Base-by-base conservation (phyloP, 2,113 vertebrate genomes). In the Sinocyclocheilus anophthalmus region DNA sequence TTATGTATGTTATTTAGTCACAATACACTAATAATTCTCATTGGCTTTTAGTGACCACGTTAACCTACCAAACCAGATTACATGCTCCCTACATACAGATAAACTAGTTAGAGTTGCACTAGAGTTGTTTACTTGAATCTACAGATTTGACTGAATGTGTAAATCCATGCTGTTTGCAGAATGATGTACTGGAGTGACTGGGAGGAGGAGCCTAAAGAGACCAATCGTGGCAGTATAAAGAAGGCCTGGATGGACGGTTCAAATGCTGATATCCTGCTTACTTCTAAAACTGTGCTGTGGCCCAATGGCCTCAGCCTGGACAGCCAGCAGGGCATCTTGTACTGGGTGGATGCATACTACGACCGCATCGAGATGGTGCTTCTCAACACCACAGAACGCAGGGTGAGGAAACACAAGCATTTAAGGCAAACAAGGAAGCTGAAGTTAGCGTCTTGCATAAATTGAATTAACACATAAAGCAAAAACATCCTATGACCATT, bases 141-240 rank as follows among this genome's bases (percentile, higher is more conserved):
- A 48, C 22, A 45, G 42, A 0, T 16, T 30, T 20, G 6, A 50
- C 5, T 37, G 11, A 37, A 53, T 55, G 26, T 9, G 33, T 50
- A 22, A 78, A 67, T 63, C 0, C 69, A 12, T 72, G 75, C 20
- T 75, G 76, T 88, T 42, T n/a, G 22, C 92, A 99, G 98, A 85
- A 99, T 97, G 97, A 98, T 99, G 97, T 99, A 99, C 92, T 99
- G 98, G 97, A 99, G 97, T 0, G 98, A 99, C 94, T 99, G 98
- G 98, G 97, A 98, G 89, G 98, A 99, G 86, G 97, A 99, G 90
- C 97, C 97, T 9, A 97, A 97, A 76, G 97, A 98, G 76, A 98
- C 97, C 92, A 97, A 97, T 90, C 96, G 97, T 86, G 98, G 98
- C 39, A 97, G 97, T 92, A 98, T 99, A 0, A 98, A 98, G 91